Base-by-base conservation (phyloP, 1,140 invertebrate species). In the Eubasilissa regina region DNA sequence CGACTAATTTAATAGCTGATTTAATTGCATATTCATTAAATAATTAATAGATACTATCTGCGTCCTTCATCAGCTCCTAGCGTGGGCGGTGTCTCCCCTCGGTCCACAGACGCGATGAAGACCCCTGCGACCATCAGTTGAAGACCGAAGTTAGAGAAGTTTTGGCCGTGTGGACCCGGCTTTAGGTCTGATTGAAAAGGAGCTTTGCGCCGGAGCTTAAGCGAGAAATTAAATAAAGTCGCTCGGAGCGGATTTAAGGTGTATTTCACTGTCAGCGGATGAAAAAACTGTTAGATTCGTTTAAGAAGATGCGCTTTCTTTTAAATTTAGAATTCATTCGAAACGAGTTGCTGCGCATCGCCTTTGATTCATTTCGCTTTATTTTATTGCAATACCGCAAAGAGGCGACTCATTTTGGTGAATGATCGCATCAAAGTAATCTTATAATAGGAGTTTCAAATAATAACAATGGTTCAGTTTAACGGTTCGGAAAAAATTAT, bases 201-300 rank as follows among this genome's bases (percentile, higher is more conserved):
- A 48, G 66, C 66, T 70, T 48, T 48, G 17, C 17, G 66, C 19
- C n/a, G 19, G 47, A 70, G 47, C 66, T 70, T 70, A 70, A 53
- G 25, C 12, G 66, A 25, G 45, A 70, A 70, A 70, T 70, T 70
- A 70, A 70, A 70, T 70, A 51, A 70, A 70, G 17, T 51, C 10
- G 44, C 45, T 8, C 3, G 45, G 15, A 70, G 13, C 45, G 66
- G 47, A 70, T 48, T 53, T 70, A 62, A 21, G 58, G 21, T 25
- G 9, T 25, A 62, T 35, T 25, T 19, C 12, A 35, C 58, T 62
- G 58, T 62, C 58, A 62, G 25, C 58, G 19, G 21, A 62, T 62
- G 10, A 62, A 25, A 62, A 62, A 56, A 15, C n/a, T 51, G 11
- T 35, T 35, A 35, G 1, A 58, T 19, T 8, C 17, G 17, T 15